Conservation (phyloP, 1,140 invertebrate genomes). For the Sinonovacula constricta region DNA sequence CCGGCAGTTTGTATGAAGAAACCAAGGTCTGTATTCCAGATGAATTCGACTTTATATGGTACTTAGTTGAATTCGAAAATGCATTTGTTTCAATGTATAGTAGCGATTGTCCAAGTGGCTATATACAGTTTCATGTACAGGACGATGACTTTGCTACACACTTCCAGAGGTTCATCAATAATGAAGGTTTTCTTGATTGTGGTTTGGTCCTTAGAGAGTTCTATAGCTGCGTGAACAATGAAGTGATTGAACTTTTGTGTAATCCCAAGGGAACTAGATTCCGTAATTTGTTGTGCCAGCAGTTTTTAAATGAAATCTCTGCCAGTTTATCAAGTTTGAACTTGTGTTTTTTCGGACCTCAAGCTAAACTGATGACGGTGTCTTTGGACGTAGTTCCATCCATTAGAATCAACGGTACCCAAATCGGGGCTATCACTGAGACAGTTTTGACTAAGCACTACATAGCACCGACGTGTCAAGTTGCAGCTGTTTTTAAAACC, state of each 20-base stretch:
- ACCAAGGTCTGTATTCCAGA: slow-evolving; percentile 36
- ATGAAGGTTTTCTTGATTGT: slow-evolving; percentile 23
- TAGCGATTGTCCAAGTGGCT: slow-evolving; percentile 9
- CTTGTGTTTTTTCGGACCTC: background rate
- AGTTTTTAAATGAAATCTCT: slow-evolving; percentile 15
- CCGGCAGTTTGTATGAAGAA: slow-evolving; percentile 36
- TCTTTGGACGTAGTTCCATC: slow-evolving; percentile 8
- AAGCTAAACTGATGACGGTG: slow-evolving; percentile 2
- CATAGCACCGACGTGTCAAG: background rate
- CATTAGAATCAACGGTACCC: background rate
- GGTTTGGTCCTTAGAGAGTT: slow-evolving; percentile 3
- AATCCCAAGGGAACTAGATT: background rate
- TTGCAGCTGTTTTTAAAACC: slow-evolving; percentile 10
- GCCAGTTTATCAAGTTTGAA: background rate
- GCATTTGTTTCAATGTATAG: slow-evolving; percentile 1
- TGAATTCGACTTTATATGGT: slow-evolving; percentile 43
- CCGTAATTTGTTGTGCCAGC: background rate
- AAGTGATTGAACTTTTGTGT: background rate
- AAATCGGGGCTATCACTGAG: background rate
- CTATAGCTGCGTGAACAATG: slow-evolving; percentile 8
- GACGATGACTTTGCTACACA: too few relatives aligned
- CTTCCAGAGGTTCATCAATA: too few relatives aligned
- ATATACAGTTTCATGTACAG: slow-evolving; percentile 13
- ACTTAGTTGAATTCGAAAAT: background rate
- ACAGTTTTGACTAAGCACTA: background rate